phyloP scores from a whole-genome alignment of 2,888 invertebrate genomes.

The Lysandra bellargus region DNA sequence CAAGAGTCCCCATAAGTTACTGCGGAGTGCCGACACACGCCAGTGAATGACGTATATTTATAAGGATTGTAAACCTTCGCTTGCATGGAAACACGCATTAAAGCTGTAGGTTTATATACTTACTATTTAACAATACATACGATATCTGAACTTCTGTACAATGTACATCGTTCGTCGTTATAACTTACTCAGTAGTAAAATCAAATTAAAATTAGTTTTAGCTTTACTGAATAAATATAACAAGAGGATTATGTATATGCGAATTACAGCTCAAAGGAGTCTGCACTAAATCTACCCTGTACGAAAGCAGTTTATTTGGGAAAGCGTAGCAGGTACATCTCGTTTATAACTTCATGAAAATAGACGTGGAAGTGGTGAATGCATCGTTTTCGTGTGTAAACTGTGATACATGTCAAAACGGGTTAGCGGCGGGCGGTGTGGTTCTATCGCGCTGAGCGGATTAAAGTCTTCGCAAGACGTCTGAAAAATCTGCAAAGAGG shows the following conservation, averaged over 20 bases:
- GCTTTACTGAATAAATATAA: too few species aligned
- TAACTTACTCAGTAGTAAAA: too few species aligned
- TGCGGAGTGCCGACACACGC: background rate
- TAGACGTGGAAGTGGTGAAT: background rate
- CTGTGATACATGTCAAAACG: conserved; percentile 2
- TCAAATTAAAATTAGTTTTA: too few species aligned
- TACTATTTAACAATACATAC: background rate
- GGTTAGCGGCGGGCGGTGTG: conserved; percentile 5
- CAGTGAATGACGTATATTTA: conserved; percentile 57
- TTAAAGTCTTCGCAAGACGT: conserved; percentile 60
- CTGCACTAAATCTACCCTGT: background rate
- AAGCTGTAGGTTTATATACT: background rate
- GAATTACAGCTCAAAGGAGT: too few species aligned
- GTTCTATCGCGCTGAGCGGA: conserved; percentile 55
- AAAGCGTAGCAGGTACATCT: background rate
- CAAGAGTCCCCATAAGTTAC: conserved; percentile 73
- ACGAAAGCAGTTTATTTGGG: background rate
- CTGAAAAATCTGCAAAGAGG: conserved; percentile 62
- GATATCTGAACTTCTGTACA: too few species aligned
- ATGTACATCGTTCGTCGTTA: too few species aligned
- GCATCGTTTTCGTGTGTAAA: background rate
- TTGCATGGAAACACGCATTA: conserved; percentile 1
- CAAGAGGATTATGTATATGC: too few species aligned
- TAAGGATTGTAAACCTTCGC: conserved; percentile 35
- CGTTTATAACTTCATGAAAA: background rate